Base-by-base conservation (phyloP, 2,888 invertebrate genomes). In the Rambutsinella grinnellia region DNA sequence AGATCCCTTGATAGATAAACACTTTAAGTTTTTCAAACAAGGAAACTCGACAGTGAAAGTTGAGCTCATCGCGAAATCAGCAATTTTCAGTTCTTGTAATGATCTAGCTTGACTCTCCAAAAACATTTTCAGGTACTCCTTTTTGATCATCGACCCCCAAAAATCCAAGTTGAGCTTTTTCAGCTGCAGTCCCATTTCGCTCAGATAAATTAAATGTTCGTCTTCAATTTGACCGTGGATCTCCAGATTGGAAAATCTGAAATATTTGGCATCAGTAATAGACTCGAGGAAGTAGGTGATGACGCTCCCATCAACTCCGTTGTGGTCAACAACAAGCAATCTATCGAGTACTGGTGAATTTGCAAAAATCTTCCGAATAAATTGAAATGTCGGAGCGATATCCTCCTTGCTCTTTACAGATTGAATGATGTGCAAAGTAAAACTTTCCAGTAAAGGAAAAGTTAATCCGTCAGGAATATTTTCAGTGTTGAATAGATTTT, bases 41-140 rank as follows among this genome's bases (percentile, higher is more conserved):
- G 81, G 81, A 67, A 81, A 81, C 13, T 77, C 63, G 10, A 81
- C 74, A 5, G 47, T 61, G 23, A 71, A 76, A 2, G 65, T 47
- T 0, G 79, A 78, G 28, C 76, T 81, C 81, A 79, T 79, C 8
- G 81, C 76, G 21, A 62, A 69, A 28, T 81, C 81, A n/a, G 76
- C 60, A 24, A 81, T 72, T 60, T 76, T 76, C 3, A 79, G 54
- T 15, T 68, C 47, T 28, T 76, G 54, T 19, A 81, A 27, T 2
- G 58, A 28, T 13, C n/a, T 47, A 28, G 78, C 79, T 36, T 81
- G 81, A 53, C 70, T 79, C 8, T 54, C 60, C 0, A 81, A 51
- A 28, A 81, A 81, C 13, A 19, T 8, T 13, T 71, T 72, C 15
- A 81, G 60, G n/a, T 51, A 62, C 1, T 62, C 46, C 1, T 58